Base-by-base conservation (phyloP, 2,888 invertebrate species). In the Andricus quercusramuli region DNA sequence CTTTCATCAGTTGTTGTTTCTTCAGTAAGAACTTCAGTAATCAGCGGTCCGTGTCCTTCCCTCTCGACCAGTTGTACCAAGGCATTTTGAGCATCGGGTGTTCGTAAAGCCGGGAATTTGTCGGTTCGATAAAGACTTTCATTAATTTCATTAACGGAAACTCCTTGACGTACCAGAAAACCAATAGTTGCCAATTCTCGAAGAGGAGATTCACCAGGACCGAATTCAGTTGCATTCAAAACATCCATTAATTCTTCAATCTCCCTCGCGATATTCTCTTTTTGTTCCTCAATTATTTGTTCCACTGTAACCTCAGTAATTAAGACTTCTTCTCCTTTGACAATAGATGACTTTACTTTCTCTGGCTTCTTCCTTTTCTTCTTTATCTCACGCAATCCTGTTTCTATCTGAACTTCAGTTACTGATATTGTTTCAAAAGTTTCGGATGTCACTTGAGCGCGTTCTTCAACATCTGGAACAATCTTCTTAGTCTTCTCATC, bases 101-200 rank as follows among this genome's bases (percentile, higher is more conserved):
- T 95, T 89, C 96, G 95, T 79, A 98, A 92, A 20, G 97, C 95
- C 29, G 97, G 96, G 92, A 97, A 97, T 87, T 96, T 95, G 87
- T 96, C 95, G 25, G 96, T 96, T 88, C 96, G 95, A 88, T 97
- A 97, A 83, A 97, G 94, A 68, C 96, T 95, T 79, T 93, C 92
- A 84, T 96, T 96, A 68, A 97, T 96, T 93, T 97, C 96, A 88
- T 95, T 95, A 1, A 96, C 96, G 3, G 95, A 95, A 56, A 97
- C 94, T 25, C 97, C 97, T 86, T 95, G 96, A 83, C 96, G 94
- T 81, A 97, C 93, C 88, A 97, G 93, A 86, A 96, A 96, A 37
- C 97, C 97, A 82, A 97, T 97, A 87, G 96, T 96, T 15, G 97
- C 97, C 80, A 97, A 93, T 93, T 97, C 97, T 78, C 96, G 93